Percentiles rank a stretch among this genome's conserved stretches.
phyloP scores from a whole-genome alignment of 2,888 invertebrate genomes.

The Harpalus rubripes region DNA sequence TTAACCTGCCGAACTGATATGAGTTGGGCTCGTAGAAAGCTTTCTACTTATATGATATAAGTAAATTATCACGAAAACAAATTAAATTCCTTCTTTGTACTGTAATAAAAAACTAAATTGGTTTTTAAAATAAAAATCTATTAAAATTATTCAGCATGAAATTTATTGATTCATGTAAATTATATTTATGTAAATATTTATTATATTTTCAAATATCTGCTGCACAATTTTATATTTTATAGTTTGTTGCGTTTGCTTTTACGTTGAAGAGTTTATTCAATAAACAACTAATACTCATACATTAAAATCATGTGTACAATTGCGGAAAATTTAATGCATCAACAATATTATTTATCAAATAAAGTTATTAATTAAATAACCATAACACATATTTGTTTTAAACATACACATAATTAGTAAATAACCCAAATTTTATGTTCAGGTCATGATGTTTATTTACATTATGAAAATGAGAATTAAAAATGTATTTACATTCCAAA shows the following conservation, averaged over 20 bases:
- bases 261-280: not conserved
- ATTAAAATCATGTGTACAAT: constrained; percentile 1
- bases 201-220: not conserved
- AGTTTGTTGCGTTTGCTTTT: not conserved
- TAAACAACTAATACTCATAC: not conserved
- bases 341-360: constrained; percentile 14
- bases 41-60: too few species aligned
- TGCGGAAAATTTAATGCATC: constrained; percentile 16
- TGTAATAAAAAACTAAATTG: too few species aligned
- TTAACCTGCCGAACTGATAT: too few species aligned
- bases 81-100: too few species aligned
- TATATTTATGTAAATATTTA: not conserved
- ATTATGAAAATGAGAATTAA: constrained; percentile 3
- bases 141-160: too few species aligned
- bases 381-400: constrained; percentile 2
- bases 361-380: constrained; percentile 24
- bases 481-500: constrained; percentile 31
- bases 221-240: not conserved
- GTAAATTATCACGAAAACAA: too few species aligned
- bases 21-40: too few species aligned
- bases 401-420: constrained; percentile 1
- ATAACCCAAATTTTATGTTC: not conserved
- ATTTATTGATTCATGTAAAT: too few species aligned
- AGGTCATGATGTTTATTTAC: not conserved
- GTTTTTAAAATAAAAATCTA: too few species aligned